Percentiles rank a stretch among this genome's conserved stretches.
phyloP scores from a whole-genome alignment of 2,888 invertebrate species.

The Cybosia mesomella region DNA sequence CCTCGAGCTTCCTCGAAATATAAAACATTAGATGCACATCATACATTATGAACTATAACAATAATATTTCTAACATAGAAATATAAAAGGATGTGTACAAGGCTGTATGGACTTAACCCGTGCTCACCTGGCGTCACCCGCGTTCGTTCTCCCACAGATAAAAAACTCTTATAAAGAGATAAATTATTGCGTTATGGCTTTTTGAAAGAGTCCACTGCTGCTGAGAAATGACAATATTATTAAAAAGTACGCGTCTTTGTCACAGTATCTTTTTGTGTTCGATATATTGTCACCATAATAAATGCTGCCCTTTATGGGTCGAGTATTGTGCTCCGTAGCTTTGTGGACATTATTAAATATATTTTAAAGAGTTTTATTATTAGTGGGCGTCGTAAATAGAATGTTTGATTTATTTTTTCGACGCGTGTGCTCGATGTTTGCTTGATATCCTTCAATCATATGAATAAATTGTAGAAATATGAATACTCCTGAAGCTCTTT shows the following conservation, averaged over 20 bases:
- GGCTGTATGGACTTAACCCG: slow-evolving; percentile 76
- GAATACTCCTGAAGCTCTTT: background rate
- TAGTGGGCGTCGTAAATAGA: slow-evolving; percentile 83
- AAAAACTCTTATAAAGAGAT: slow-evolving; percentile 86
- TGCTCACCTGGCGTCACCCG: slow-evolving; percentile 79
- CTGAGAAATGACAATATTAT: slow-evolving; percentile 88
- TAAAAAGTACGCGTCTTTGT: slow-evolving; percentile 87
- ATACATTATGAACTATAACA: slow-evolving; percentile 22
- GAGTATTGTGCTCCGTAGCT: slow-evolving; percentile 82
- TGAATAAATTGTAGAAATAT: slow-evolving; percentile 47
- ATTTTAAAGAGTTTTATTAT: slow-evolving; percentile 87
- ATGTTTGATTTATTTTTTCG: slow-evolving; percentile 86
- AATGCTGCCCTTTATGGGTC: slow-evolving; percentile 85
- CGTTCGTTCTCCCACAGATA: slow-evolving; percentile 77
- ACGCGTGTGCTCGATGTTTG: slow-evolving; percentile 81
- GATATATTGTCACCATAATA: slow-evolving; percentile 87
- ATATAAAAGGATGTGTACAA: slow-evolving; percentile 56
- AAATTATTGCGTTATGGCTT: slow-evolving; percentile 86
- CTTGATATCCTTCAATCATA: slow-evolving; percentile 79
- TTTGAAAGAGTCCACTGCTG: slow-evolving; percentile 87
- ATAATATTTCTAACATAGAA: slow-evolving; percentile 38
- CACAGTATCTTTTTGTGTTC: slow-evolving; percentile 87
- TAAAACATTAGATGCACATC: slow-evolving; percentile 35
- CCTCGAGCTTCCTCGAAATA: slow-evolving; percentile 22
- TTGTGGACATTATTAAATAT: slow-evolving; percentile 87